A percentile compares a stretch with the other conserved stretches of the same genome.
These are phyloP conservation scores for Hypomecis atomaria DNA, from an alignment of 2,888 invertebrate genomes.

Conservation along the genomic window DNA sequence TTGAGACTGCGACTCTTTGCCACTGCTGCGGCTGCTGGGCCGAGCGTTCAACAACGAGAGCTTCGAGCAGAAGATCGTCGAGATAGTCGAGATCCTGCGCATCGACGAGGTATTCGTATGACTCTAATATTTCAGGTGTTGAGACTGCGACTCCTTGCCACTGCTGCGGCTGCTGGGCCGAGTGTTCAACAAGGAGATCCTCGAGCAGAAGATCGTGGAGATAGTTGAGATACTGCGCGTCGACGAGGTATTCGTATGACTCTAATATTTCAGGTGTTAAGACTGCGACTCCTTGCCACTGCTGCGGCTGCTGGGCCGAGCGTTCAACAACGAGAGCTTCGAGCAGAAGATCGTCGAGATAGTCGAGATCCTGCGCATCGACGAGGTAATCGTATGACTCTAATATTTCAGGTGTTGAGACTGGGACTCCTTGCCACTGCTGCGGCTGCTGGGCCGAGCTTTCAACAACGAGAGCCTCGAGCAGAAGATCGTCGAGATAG, in stretches of 20 bases:
- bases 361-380: conserved; percentile 80
- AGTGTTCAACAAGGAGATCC: conserved; percentile 89
- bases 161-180: conserved; percentile 89
- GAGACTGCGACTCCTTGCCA: conserved; percentile 90
- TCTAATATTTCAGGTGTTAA: conserved; percentile 78
- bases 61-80: conserved; percentile 90
- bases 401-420: conserved; percentile 86
- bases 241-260: conserved; percentile 64
- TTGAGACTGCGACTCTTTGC: conserved; percentile 89
- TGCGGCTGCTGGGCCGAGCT: conserved; percentile 89
- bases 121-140: conserved; percentile 78
- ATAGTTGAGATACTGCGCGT: conserved; percentile 83
- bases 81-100: conserved; percentile 84
- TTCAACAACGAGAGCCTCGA: conserved; percentile 92
- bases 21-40: conserved; percentile 89
- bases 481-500: conserved; percentile 87
- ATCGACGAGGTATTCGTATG: conserved; percentile 70
- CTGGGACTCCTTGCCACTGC: conserved; percentile 89
- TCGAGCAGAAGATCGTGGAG: conserved; percentile 90
- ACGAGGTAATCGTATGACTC: conserved; percentile 60
- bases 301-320: conserved; percentile 88
- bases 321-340: conserved; percentile 90
- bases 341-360: conserved; percentile 90
- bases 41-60: conserved; percentile 90
- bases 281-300: conserved; percentile 90